Evolutionary conservation across 2,797 vertebrate genomes (phyloP).

Genomic region (Gallinago stenura): DNA sequence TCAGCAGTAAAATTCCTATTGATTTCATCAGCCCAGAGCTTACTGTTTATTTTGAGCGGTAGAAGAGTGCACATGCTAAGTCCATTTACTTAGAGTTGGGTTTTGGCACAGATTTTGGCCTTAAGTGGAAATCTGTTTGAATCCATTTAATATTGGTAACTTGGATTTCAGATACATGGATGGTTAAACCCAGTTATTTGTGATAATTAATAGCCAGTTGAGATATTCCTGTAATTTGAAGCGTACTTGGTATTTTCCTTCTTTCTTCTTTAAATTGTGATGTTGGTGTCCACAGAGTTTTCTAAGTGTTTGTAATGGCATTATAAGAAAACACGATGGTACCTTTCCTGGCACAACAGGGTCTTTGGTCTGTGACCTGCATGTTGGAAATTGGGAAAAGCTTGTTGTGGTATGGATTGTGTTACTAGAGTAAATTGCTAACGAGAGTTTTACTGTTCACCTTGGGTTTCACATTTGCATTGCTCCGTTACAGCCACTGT

Average conservation of each 20-base stretch:
- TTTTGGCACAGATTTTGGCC: constrained; percentile 5
- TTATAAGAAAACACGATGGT: neutral
- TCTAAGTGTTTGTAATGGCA: neutral
- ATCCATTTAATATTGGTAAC: neutral
- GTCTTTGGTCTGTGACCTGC: neutral
- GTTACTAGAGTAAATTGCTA: neutral
- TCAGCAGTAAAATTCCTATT: neutral
- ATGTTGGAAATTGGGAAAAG: neutral
- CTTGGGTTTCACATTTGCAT: neutral
- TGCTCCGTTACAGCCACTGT: neutral
- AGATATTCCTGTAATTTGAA: neutral
- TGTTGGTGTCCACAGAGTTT: neutral
- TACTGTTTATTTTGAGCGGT: neutral
- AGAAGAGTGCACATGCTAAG: neutral
- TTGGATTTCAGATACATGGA: constrained; percentile 1
- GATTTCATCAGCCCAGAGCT: neutral
- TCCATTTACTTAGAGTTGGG: neutral
- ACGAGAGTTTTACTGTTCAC: neutral
- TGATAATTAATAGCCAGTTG: neutral
- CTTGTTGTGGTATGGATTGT: neutral
- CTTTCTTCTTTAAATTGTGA: neutral
- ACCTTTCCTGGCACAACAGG: neutral
- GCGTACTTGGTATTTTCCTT: neutral
- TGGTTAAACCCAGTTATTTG: neutral
- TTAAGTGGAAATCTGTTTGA: neutral